Conservation (phyloP, 2,797 vertebrate genomes). For the Tauraco hartlaubi region DNA sequence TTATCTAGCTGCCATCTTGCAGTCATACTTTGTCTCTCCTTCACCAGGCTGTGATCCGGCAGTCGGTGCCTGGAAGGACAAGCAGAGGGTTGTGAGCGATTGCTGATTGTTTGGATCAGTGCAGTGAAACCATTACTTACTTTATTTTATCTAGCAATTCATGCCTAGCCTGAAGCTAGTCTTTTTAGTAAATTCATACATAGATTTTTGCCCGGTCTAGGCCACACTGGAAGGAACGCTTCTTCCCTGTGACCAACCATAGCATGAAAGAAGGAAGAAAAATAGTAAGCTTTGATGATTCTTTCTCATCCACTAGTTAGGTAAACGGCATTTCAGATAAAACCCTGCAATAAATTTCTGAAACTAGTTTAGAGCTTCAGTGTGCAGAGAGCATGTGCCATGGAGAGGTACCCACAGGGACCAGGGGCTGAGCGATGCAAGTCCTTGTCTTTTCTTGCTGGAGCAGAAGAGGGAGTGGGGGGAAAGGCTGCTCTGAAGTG, state of each 20-base stretch:
- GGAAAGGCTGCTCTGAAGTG: not conserved
- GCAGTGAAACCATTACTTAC: not conserved
- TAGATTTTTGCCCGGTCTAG: not conserved
- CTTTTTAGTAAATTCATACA: not conserved
- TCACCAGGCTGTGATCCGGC: not conserved
- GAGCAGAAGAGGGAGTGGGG: not conserved
- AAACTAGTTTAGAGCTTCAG: not conserved
- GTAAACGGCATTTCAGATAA: not conserved
- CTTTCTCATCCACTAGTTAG: not conserved
- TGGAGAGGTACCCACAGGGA: not conserved
- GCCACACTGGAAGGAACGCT: not conserved
- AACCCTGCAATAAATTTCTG: not conserved
- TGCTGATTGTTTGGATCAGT: not conserved
- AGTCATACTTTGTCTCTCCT: not conserved
- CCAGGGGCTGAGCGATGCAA: not conserved
- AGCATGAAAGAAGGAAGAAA: not conserved
- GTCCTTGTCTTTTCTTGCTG: not conserved
- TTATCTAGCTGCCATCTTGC: not conserved
- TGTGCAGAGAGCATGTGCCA: not conserved
- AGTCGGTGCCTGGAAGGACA: not conserved
- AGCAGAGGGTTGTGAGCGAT: not conserved
- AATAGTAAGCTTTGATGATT: not conserved
- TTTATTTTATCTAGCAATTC: not conserved
- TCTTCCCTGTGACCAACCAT: accelerated
- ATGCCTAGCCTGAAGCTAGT: not conserved